Evolutionary conservation across 2,797 vertebrate species (phyloP).

Genomic region (Xenopus petersii): DNA sequence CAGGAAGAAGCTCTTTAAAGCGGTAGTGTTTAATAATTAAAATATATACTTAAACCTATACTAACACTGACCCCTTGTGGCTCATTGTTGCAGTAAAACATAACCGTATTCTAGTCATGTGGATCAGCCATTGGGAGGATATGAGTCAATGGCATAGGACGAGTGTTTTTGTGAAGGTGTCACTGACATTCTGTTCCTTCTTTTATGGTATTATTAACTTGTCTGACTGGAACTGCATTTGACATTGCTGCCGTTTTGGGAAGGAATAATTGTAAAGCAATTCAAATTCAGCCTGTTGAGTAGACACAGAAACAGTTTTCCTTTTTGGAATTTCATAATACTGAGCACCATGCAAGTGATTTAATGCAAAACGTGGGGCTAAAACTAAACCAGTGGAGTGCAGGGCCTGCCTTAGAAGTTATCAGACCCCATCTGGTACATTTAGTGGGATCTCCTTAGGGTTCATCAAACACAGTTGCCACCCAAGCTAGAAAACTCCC

Average conservation of each 20-base stretch:
- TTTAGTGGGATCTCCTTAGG: too few species aligned
- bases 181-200: slow-evolving; percentile 27
- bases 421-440: too few species aligned
- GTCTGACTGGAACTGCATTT: slow-evolving; percentile 36
- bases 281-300: neutral
- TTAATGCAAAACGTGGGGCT: neutral
- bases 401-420: too few species aligned
- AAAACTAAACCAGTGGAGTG: too few species aligned
- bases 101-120: slow-evolving; percentile 39
- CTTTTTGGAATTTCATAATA: neutral
- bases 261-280: slow-evolving; percentile 37
- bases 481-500: too few species aligned
- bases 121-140: slow-evolving; percentile 36
- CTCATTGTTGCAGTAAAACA: slow-evolving; percentile 14
- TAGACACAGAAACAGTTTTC: neutral
- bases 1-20: neutral
- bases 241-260: slow-evolving; percentile 28
- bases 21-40: neutral
- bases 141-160: slow-evolving; percentile 36
- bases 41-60: neutral
- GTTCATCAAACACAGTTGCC: too few species aligned
- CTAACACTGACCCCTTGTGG: slow-evolving; percentile 29
- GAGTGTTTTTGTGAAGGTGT: slow-evolving; percentile 38
- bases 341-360: neutral
- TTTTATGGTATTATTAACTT: slow-evolving; percentile 40